Evolutionary conservation across 64 coral and sea anemone species (phyloP), one percentile per base, ranked within the genome.

Genomic region (Actinia tenebrosa): DNA sequence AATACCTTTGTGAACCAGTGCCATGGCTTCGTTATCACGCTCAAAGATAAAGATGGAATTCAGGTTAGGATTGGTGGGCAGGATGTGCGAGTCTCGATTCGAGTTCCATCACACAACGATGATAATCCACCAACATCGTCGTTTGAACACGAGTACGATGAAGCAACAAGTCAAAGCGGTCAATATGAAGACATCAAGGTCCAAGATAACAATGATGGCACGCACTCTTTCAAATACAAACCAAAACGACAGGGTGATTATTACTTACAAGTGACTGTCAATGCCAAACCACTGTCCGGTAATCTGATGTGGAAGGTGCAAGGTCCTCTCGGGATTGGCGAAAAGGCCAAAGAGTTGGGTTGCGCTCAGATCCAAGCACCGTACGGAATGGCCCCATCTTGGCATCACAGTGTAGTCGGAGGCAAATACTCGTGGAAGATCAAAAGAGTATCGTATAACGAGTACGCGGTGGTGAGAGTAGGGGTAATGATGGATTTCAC

Each of bases 371-470:
- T 59, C 9, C 46, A 43, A 5, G 56, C 83, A 13, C 83, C 83
- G 11, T 42, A 53, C 18, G 60, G 54, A 42, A 55, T 43, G 83
- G 23, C 83, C 6, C 19, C 60, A 27, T 22, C 54, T 9, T 85
- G 54, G 53, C 16, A 61, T 46, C 30, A 56, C 37, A 53, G 19
- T 27, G 54, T 85, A 18, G 80, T 53, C 3, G 53, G 54, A 10
- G 83, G 37, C 7, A 58, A 85, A 85, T 27, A 61, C 26, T 85
- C 54, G 20, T 85, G 83, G 83, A 85, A 63, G 42, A 85, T 85
- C 10, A 45, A 54, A 5, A 17, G 56, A 85, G n/a, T 85, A 16
- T 25, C 5, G 44, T 43, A 61, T 56, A 20, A 85, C 16, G 54
- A 85, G 11, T 42, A 85, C 9, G 53, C 17, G 3, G 42, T 44